These are phyloP conservation scores for Metalampra italica DNA, from an alignment of 2,888 invertebrate genomes.

Conservation along the genomic window DNA sequence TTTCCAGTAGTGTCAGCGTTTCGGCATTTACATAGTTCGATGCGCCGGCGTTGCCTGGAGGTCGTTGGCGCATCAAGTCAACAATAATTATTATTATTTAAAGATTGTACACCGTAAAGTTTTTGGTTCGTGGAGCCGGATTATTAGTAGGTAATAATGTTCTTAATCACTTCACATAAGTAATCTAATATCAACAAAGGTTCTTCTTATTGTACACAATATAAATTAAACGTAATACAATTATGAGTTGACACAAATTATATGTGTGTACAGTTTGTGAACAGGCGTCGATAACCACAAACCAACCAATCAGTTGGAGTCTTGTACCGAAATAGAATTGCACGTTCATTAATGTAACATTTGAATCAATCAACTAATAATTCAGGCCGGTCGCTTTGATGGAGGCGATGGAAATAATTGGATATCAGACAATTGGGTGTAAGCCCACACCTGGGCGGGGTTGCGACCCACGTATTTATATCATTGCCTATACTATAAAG, in stretches of 20 bases:
- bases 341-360: constrained; percentile 1
- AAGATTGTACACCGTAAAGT: too few species aligned
- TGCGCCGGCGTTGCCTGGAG: too few species aligned
- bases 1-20: too few species aligned
- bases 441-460: constrained; percentile 7
- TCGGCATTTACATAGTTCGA: too few species aligned
- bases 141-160: too few species aligned
- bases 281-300: constrained; percentile 4
- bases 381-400: constrained; percentile 11
- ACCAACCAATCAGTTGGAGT: constrained; percentile 6
- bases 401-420: constrained; percentile 17
- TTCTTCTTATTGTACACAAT: too few species aligned
- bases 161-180: too few species aligned
- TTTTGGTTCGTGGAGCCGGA: too few species aligned
- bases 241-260: not conserved
- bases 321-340: not conserved
- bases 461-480: constrained; percentile 12
- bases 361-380: constrained; percentile 19
- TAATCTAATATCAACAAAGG: too few species aligned
- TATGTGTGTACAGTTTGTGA: not conserved
- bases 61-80: too few species aligned
- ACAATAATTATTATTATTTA: too few species aligned
- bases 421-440: constrained; percentile 11
- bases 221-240: too few species aligned
- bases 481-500: constrained; percentile 14